Base-by-base conservation (phyloP, 2,797 vertebrate species). In the Pogoniulus pusillus region DNA sequence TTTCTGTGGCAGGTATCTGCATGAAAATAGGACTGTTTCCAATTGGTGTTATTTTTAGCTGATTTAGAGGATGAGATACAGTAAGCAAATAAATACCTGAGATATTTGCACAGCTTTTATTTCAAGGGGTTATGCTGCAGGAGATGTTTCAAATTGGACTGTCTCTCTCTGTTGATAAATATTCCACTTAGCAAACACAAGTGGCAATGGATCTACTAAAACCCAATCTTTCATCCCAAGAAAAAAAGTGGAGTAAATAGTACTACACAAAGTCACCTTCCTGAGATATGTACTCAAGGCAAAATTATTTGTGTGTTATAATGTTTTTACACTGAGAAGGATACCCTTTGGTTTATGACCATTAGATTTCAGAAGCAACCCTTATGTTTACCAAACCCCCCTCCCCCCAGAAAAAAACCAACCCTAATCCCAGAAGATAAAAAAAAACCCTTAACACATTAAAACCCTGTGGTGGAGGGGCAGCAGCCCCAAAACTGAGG, bases 231-330 rank as follows among this genome's bases (percentile, higher is more conserved):
- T 53, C 75, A 26, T 76, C 51, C 26, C 19, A 64, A 39, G 43
- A 49, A 35, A 20, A 57, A 74, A 76, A 79, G 37, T 3, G 8
- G 60, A 54, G 12, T 43, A 39, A 47, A 86, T 71, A 10, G 41
- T 62, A 23, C 49, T 15, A 24, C 4, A 32, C 12, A 30, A 79
- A 70, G 9, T 30, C 14, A 9, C 18, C 58, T 74, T 69, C 73
- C 14, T 4, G 58, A 82, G 41, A 30, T 23, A 16, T 0, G 0
- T 0, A 1, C 27, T 53, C 17, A 63, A 83, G 32, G 82, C 11
- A 82, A 53, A 89, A 82, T 27, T 53, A 45, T 60, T 72, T 63
- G 4, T 8, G 4, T 49, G 45, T 49, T 18, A 64, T 27, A 43
- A 10, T 2, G n/a, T n/a, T 26, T 90, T 82, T 82, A 47, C 16